A percentile compares a stretch with the other conserved stretches of the same genome.
Conservation (phyloP, 2,888 invertebrate genomes). For the Endotricha flammealis region DNA sequence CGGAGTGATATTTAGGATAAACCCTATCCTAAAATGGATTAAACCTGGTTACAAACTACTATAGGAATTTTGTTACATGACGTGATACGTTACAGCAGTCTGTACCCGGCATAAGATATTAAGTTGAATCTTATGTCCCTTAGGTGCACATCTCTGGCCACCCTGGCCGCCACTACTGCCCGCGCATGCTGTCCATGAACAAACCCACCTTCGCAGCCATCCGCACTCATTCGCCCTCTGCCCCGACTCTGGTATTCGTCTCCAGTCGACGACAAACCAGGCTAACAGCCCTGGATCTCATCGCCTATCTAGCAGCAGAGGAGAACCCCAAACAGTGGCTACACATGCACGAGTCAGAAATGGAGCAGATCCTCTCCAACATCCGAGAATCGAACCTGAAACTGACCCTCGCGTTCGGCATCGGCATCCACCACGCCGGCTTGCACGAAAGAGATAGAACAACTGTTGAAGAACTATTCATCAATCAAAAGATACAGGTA, state of each 20-base stretch:
- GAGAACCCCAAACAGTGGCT: conserved; percentile 97
- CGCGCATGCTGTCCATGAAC: conserved; percentile 99
- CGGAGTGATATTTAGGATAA: no score
- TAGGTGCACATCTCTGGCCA: conserved; percentile 94
- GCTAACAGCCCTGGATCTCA: conserved; percentile 96
- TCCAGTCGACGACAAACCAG: conserved; percentile 97
- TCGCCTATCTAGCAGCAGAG: conserved; percentile 92
- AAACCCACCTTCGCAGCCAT: conserved; percentile 98
- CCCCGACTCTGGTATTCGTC: conserved; percentile 96
- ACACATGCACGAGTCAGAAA: conserved; percentile 89
- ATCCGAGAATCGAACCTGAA: conserved; percentile 94
- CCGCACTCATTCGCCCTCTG: conserved; percentile 91
- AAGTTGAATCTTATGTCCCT: neutral
- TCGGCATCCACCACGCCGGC: conserved; percentile 99
- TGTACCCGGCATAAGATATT: no score
- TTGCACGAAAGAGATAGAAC: conserved; percentile 94
- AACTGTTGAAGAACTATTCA: conserved; percentile 95
- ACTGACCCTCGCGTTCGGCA: conserved; percentile 96
- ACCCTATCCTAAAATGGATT: no score
- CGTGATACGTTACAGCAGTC: no score
- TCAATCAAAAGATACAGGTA: conserved; percentile 96
- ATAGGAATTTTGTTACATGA: no score
- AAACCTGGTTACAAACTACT: no score
- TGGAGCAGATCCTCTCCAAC: conserved; percentile 85
- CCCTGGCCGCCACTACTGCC: conserved; percentile 98